Evolutionary conservation across 1,140 invertebrate genomes (phyloP), one percentile per base, ranked within the genome.

Genomic region (Danaus plexippus): DNA sequence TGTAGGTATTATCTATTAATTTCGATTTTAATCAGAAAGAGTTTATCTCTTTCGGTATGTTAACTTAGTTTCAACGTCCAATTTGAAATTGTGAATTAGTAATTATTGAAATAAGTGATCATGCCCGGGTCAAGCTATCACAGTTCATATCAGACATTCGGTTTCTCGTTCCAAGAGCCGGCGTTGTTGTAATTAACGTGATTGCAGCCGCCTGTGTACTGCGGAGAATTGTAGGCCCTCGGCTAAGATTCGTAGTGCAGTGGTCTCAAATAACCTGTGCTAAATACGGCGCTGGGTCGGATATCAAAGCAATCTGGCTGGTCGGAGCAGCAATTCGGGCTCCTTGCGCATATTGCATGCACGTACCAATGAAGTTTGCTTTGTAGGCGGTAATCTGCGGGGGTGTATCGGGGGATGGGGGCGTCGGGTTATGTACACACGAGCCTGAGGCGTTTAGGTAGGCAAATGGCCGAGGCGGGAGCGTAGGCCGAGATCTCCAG

Each of bases 301-400:
- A 63, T 83, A 81, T 85, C 80, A 83, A 85, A 83, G 81, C 79
- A 73, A 81, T 79, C 73, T 74, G 71, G 60, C 61, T 68, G 65
- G 70, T 67, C 67, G 65, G 70, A 78, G 73, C 73, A 71, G 77
- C 75, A 79, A 77, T 80, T 79, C 77, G 74, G 75, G 62, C 67
- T 84, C 83, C 80, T 86, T 84, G 79, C 80, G 80, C 83, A 86
- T 83, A 86, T 84, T 83, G 83, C 79, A 86, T 86, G 80, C 83
- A 86, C 80, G 80, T 86, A 75, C 80, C 83, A 78, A 86, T 81
- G 80, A 86, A 86, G 83, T 84, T 86, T 84, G 83, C 83, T 84
- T 84, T 83, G 80, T 84, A 86, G 83, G 79, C 80, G 78, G 83
- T 86, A 86, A 86, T 86, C 83, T 85, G 78, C 69, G 76, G 79